Percentiles rank a stretch among this genome's conserved stretches.
Conservation (phyloP, 2,888 invertebrate species). For the Lissocephala sabroskyi region DNA sequence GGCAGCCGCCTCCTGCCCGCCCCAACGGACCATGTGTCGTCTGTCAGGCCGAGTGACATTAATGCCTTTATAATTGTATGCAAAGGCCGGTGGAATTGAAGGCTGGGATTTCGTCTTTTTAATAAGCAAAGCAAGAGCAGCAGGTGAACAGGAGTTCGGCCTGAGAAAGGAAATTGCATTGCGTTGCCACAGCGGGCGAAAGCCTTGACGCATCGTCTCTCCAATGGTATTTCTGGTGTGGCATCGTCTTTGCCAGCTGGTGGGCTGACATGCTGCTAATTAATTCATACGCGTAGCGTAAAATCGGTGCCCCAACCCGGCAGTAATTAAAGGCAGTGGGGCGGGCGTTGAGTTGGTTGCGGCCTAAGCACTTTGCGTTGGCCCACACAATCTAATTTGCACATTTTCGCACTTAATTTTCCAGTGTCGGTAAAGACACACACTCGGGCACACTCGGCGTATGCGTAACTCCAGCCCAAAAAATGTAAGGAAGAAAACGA, state of each 20-base stretch:
- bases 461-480: too few relatives aligned
- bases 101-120: too few relatives aligned
- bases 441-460: conserved; percentile 24
- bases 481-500: too few relatives aligned
- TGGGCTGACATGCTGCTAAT: conserved; percentile 35
- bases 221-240: too few relatives aligned
- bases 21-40: conserved; percentile 15
- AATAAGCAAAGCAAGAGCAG: too few relatives aligned
- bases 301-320: conserved; percentile 17
- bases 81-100: conserved; percentile 7
- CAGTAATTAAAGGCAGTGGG: conserved; percentile 35
- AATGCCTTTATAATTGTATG: conserved; percentile 44
- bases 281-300: conserved; percentile 45
- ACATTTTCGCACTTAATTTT: conserved; percentile 49
- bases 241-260: too few relatives aligned
- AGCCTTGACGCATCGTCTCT: too few relatives aligned
- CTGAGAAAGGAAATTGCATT: too few relatives aligned
- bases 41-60: conserved; percentile 29
- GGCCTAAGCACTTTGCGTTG: conserved; percentile 18
- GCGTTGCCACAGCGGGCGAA: too few relatives aligned
- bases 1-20: too few relatives aligned
- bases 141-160: too few relatives aligned
- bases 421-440: too few relatives aligned
- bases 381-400: conserved; percentile 49
- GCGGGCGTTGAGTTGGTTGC: conserved; percentile 6